These are phyloP conservation scores for Drosophila setosimentum DNA, from an alignment of 2,888 invertebrate species.

Conservation along the genomic window DNA sequence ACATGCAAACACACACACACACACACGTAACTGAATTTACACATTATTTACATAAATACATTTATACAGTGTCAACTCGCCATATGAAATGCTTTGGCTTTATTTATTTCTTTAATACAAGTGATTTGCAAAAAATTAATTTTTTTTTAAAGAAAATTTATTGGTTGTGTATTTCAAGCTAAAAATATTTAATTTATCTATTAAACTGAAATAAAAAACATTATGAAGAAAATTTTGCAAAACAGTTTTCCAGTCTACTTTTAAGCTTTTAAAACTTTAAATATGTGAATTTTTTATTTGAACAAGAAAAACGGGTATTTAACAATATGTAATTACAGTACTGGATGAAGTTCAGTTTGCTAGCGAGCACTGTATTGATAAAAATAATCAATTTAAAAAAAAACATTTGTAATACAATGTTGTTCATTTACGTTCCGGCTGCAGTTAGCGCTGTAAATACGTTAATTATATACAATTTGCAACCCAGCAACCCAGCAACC, in stretches of 20 bases:
- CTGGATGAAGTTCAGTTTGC: too few species aligned
- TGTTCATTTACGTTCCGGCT: constrained; percentile 24
- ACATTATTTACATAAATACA: constrained; percentile 6
- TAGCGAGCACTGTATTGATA: background rate
- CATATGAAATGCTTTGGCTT: background rate
- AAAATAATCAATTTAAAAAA: too few species aligned
- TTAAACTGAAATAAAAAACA: background rate
- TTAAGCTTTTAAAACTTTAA: too few species aligned
- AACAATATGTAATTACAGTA: background rate
- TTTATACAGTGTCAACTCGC: background rate
- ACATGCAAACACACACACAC: background rate
- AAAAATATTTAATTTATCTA: background rate
- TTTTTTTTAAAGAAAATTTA: too few species aligned
- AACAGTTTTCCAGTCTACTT: too few species aligned
- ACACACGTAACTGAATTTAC: background rate
- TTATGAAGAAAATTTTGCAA: background rate
- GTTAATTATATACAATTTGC: constrained; percentile 74
- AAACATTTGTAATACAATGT: constrained; percentile 1
- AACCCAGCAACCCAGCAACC: constrained; percentile 45
- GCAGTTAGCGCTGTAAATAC: constrained; percentile 69
- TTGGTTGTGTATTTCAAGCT: too few species aligned
- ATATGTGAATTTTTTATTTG: background rate
- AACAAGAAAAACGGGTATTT: background rate
- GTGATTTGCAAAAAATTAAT: background rate
- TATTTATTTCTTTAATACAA: background rate